Percentiles rank a stretch among this genome's conserved stretches.
These are phyloP conservation scores for Anisognathus igniventris DNA, from an alignment of 2,797 vertebrate species.

Conservation along the genomic window DNA sequence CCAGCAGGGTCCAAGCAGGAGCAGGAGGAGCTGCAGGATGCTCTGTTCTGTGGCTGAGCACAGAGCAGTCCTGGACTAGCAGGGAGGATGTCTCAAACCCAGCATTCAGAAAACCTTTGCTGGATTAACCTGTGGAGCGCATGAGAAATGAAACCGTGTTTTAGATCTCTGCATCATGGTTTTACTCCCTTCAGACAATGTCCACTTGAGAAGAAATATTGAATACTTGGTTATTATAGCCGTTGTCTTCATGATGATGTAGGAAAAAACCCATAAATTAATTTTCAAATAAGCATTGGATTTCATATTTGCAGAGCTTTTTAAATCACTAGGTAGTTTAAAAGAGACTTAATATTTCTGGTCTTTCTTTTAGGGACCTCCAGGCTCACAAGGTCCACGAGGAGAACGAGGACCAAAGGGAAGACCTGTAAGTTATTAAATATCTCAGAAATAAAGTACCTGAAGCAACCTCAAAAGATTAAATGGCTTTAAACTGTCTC, in stretches of 20 bases:
- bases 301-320: not conserved
- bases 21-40: not conserved
- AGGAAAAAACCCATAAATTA: not conserved
- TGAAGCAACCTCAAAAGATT: not conserved
- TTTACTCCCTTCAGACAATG: not conserved
- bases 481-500: not conserved
- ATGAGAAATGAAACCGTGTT: not conserved
- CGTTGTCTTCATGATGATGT: not conserved
- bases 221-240: not conserved
- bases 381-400: slow-evolving; percentile 87
- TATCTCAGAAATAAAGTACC: not conserved
- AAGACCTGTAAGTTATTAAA: slow-evolving; percentile 83
- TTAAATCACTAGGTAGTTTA: not conserved
- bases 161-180: not conserved
- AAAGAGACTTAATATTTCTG: not conserved
- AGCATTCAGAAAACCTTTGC: not conserved
- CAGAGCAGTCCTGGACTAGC: not conserved
- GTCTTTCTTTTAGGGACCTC: slow-evolving; percentile 83
- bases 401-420: slow-evolving; percentile 90
- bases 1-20: not conserved
- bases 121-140: not conserved
- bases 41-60: not conserved
- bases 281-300: not conserved
- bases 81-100: not conserved
- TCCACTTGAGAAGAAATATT: not conserved